Conservation (phyloP, 2,797 vertebrate genomes). For the Zalophus californianus region DNA sequence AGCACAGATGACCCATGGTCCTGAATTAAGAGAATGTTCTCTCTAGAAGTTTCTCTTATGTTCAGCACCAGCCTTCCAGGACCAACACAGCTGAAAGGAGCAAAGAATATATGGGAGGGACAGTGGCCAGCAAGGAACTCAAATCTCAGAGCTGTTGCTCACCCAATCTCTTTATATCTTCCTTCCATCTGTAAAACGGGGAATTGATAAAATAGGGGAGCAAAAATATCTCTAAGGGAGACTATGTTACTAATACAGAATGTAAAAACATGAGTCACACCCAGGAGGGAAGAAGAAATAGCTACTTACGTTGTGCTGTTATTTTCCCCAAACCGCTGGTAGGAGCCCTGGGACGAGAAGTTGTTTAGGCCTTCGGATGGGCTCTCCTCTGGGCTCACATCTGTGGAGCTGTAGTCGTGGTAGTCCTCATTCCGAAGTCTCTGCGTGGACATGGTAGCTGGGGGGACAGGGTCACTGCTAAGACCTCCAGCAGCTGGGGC, state of each 20-base stretch:
- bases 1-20: background rate
- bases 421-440: slow-evolving; percentile 88
- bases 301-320: slow-evolving; percentile 88
- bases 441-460: slow-evolving; percentile 89
- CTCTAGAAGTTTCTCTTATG: background rate
- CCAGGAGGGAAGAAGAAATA: background rate
- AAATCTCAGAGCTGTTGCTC: background rate
- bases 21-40: background rate
- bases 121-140: background rate
- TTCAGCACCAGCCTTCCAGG: background rate
- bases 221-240: background rate
- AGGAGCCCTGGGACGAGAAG: slow-evolving; percentile 81
- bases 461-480: slow-evolving; percentile 59
- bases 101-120: background rate
- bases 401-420: slow-evolving; percentile 90
- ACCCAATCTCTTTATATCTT: background rate
- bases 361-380: slow-evolving; percentile 75
- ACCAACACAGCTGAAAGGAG: background rate
- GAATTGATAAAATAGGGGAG: background rate
- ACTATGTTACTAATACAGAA: background rate
- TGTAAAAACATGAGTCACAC: rapidly evolving
- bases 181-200: background rate
- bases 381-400: slow-evolving; percentile 86
- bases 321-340: slow-evolving; percentile 87
- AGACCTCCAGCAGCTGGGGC: background rate